phyloP scores from a whole-genome alignment of 2,113 vertebrate species.

The Phrynocephalus versicolor region DNA sequence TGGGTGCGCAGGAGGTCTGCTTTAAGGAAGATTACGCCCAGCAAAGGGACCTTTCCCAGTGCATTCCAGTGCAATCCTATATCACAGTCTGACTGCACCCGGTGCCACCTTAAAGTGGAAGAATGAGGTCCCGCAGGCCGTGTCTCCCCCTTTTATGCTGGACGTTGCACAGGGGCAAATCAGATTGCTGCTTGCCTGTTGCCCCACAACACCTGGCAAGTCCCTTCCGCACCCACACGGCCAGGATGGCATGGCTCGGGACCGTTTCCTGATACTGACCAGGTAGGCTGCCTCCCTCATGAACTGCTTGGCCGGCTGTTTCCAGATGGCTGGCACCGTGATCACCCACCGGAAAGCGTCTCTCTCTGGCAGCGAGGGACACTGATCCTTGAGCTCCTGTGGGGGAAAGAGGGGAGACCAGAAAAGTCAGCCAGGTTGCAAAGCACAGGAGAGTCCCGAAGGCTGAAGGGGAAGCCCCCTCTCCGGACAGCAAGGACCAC shows the following conservation, averaged over 20 bases:
- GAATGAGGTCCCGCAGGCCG: too few species aligned
- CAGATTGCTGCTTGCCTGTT: too few species aligned
- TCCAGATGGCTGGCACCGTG: slow-evolving; percentile 97
- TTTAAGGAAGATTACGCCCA: too few species aligned
- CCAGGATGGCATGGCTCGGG: neutral
- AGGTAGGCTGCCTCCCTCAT: slow-evolving; percentile 95
- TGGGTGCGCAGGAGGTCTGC: too few species aligned
- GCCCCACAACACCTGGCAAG: too few species aligned
- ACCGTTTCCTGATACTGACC: slow-evolving; percentile 68
- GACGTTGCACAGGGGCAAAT: neutral
- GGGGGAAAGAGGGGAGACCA: neutral
- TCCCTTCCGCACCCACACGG: neutral
- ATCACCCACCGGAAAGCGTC: slow-evolving; percentile 91
- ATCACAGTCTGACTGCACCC: too few species aligned
- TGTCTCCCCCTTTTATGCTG: neutral
- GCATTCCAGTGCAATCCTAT: too few species aligned
- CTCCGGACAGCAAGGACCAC: neutral
- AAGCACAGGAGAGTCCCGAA: neutral
- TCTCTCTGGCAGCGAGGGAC: slow-evolving; percentile 74
- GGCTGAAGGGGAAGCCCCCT: too few species aligned
- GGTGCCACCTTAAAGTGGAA: too few species aligned
- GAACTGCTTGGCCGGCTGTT: slow-evolving; percentile 97
- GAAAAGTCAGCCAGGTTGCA: neutral
- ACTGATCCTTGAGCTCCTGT: slow-evolving; percentile 95
- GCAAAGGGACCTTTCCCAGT: too few species aligned